These are phyloP conservation scores for Bombus confusus DNA, from an alignment of 1,140 invertebrate species.

Conservation along the genomic window DNA sequence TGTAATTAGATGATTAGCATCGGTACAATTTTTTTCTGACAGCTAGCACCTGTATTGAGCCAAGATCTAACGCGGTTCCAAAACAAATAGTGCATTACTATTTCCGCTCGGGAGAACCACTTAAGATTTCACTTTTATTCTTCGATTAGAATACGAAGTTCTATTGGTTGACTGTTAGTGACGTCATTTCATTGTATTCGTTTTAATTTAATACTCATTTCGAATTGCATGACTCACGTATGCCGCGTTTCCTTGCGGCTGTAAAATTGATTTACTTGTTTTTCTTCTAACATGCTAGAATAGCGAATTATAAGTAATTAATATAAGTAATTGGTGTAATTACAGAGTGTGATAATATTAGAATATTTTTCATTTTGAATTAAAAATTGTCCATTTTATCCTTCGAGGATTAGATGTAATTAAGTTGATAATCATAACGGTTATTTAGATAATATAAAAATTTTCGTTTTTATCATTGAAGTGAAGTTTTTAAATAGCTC, in stretches of 20 bases:
- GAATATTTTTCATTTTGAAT: not conserved
- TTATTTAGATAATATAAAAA: not conserved
- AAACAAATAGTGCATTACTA: conserved; percentile 33
- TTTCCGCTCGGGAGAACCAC: not conserved
- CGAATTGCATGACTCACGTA: not conserved
- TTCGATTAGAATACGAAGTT: not conserved
- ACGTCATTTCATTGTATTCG: not conserved
- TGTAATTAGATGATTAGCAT: conserved; percentile 28
- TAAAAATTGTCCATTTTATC: not conserved
- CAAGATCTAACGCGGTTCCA: not conserved
- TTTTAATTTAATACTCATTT: conserved; percentile 5
- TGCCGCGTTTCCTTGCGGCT: not conserved
- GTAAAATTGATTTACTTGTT: not conserved
- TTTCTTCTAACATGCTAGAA: not conserved
- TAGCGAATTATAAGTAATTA: not conserved
- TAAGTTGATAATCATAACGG: not conserved
- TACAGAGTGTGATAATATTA: not conserved
- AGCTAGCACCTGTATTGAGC: not conserved
- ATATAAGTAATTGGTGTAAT: not conserved
- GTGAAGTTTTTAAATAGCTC: not conserved
- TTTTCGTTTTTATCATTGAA: not conserved
- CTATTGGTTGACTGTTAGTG: conserved; percentile 4
- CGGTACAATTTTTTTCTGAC: conserved; percentile 9
- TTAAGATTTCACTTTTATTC: not conserved
- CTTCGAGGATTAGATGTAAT: no score